Percentiles rank a stretch among this genome's conserved stretches.
These are phyloP conservation scores for Micromys minutus DNA, from an alignment of 2,113 vertebrate species.

Conservation along the genomic window DNA sequence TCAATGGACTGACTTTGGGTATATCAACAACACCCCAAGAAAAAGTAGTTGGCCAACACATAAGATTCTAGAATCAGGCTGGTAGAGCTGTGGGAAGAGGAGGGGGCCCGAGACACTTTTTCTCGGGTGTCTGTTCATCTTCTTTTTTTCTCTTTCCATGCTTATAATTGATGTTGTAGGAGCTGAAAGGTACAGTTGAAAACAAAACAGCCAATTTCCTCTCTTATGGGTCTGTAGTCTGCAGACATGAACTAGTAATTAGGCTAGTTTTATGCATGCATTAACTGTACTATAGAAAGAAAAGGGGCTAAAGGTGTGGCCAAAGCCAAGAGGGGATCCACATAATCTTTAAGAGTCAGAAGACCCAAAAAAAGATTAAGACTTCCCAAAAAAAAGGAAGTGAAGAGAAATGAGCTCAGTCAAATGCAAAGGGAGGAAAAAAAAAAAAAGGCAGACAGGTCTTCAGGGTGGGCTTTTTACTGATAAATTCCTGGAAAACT, in stretches of 20 bases:
- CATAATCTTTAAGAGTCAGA: neutral
- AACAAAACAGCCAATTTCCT: neutral
- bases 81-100: neutral
- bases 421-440: neutral
- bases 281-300: neutral
- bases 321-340: neutral
- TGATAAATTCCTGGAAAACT: neutral
- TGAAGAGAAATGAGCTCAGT: neutral
- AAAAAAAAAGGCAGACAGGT: neutral
- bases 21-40: neutral
- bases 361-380: neutral
- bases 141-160: neutral
- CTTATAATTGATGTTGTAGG: neutral
- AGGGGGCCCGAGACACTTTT: neutral
- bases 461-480: neutral
- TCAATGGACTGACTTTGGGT: neutral
- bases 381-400: neutral
- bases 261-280: neutral
- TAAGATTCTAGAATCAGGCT: constrained; percentile 6
- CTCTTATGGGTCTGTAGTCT: neutral
- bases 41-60: neutral
- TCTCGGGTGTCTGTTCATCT: neutral
- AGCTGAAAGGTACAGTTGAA: neutral
- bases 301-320: neutral
- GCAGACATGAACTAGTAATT: neutral